Conservation (phyloP, 1,140 invertebrate genomes). For the Drosophila fuyamai region DNA sequence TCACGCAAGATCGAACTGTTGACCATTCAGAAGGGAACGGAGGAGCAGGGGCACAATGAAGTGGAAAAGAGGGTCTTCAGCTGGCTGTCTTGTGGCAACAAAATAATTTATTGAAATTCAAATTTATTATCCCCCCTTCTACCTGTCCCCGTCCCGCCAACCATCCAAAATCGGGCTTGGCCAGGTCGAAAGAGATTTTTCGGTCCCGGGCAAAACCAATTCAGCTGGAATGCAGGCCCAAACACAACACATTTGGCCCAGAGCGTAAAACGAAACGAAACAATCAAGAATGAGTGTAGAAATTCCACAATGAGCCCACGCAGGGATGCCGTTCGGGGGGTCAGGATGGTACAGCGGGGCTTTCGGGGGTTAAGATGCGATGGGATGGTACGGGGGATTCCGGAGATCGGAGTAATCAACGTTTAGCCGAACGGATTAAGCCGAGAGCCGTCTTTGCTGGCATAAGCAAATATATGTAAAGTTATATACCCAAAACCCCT, state of each 20-base stretch:
- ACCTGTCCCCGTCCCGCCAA: background rate
- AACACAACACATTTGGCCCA: slow-evolving; percentile 70
- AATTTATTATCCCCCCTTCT: slow-evolving; percentile 68
- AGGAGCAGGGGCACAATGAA: slow-evolving; percentile 10
- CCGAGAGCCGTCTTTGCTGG: slow-evolving; percentile 49
- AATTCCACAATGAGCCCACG: slow-evolving; percentile 82
- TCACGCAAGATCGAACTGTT: slow-evolving; percentile 55
- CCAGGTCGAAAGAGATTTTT: slow-evolving; percentile 50
- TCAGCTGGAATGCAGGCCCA: slow-evolving; percentile 72
- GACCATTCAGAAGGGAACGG: slow-evolving; percentile 41
- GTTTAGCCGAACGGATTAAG: slow-evolving; percentile 66
- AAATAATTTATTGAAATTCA: slow-evolving; percentile 84
- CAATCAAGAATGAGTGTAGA: slow-evolving; percentile 83
- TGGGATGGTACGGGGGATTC: background rate
- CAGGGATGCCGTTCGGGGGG: slow-evolving; percentile 42
- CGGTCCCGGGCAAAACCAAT: slow-evolving; percentile 60
- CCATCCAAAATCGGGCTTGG: slow-evolving; percentile 39
- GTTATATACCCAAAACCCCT: slow-evolving; percentile 10
- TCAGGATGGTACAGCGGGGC: background rate
- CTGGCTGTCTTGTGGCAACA: slow-evolving; percentile 68
- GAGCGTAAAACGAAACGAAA: slow-evolving; percentile 81
- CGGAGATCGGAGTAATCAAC: slow-evolving; percentile 50
- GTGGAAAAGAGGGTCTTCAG: slow-evolving; percentile 43
- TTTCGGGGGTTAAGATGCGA: background rate
- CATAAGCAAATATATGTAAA: slow-evolving; percentile 60